phyloP scores from a whole-genome alignment of 2,113 vertebrate genomes.

The Mus pahari region DNA sequence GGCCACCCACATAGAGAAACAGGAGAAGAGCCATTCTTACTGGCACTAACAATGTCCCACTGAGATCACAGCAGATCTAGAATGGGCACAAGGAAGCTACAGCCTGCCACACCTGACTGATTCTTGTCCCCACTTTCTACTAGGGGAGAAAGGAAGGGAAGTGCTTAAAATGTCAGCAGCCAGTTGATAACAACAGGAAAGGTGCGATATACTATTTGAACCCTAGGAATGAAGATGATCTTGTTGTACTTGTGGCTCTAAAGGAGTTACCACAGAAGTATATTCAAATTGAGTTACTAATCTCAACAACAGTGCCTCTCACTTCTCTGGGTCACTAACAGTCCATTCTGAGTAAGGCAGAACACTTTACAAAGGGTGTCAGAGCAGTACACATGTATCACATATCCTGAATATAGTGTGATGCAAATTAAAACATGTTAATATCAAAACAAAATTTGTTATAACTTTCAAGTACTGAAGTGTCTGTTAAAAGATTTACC shows the following conservation, averaged over 20 bases:
- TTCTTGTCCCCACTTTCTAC: not conserved
- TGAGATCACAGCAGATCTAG: conserved; percentile 17
- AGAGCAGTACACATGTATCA: not conserved
- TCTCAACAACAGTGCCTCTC: not conserved
- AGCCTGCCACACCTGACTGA: not conserved
- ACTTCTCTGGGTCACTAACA: conserved; percentile 23
- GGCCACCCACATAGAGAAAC: not conserved
- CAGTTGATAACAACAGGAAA: not conserved
- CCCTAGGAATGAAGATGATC: not conserved
- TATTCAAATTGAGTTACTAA: conserved; percentile 6
- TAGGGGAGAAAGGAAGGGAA: not conserved
- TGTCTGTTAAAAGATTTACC: not conserved
- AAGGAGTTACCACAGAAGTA: conserved; percentile 33
- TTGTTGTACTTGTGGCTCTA: conserved; percentile 5
- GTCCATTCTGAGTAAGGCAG: conserved; percentile 19
- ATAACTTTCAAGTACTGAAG: conserved; percentile 38
- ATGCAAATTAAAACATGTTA: conserved; percentile 58
- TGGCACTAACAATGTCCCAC: not conserved
- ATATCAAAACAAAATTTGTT: conserved; percentile 49
- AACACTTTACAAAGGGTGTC: conserved; percentile 23
- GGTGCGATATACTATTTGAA: not conserved
- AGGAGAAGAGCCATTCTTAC: not conserved
- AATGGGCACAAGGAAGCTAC: not conserved
- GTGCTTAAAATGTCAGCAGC: not conserved
- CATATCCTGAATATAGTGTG: conserved; percentile 12